Evolutionary conservation across 1,140 invertebrate species (phyloP), one percentile per base, ranked within the genome.

Genomic region (Bombyx mandarina): DNA sequence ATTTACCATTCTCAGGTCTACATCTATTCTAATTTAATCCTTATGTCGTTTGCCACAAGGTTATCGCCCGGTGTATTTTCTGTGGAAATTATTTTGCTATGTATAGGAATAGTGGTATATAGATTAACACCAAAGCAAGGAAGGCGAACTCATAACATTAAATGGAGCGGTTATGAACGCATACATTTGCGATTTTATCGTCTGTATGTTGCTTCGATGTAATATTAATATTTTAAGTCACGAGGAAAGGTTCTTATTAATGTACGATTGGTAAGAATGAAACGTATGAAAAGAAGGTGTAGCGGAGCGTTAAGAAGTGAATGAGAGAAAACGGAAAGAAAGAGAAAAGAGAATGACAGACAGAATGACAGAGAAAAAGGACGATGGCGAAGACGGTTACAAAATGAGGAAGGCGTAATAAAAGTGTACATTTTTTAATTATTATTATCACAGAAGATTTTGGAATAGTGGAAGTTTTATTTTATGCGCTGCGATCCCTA

Each of bases 151-250:
- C 73, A 66, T 76, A 69, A 72, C 61, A 69, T 57, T 61, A 72
- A 76, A 74, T 74, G 73, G 71, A 63, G 65, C 71, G 68, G 68
- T 67, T 62, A 65, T 63, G 65, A 68, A 69, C 56, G 67, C 62
- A 67, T 68, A 67, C 61, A 69, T 72, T 69, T 71, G 53, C 65
- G 70, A 59, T 47, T 69, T 76, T 70, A 72, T 71, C 55, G 65
- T 50, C 52, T 55, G 64, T 52, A 60, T 68, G 65, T 69, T 54
- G 67, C 66, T 62, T 71, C 47, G 54, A 57, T 56, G 63, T 58
- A 54, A 62, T 57, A 46, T 65, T 56, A 54, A 45, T 62, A 52
- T 51, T 26, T 18, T 50, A 46, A 9, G 45, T 46, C 45, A 46
- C 8, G 45, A 46, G n/a, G 2, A 6, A 9, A 46, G 45, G 45